Percentiles rank a stretch among this genome's conserved stretches.
phyloP scores from a whole-genome alignment of 2,888 invertebrate species.

The Notocelia uddmanniana region DNA sequence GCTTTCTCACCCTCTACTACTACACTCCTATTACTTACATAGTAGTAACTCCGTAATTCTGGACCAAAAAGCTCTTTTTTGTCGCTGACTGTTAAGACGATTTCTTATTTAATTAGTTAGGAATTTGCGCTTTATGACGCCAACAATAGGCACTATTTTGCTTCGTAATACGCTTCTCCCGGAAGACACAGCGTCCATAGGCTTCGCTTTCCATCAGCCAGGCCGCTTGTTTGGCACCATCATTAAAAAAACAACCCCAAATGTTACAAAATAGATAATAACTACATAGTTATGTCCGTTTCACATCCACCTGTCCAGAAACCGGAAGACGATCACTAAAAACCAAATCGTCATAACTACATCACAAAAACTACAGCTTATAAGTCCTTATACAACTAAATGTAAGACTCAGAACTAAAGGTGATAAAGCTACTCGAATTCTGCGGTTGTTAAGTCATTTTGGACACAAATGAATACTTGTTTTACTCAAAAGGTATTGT shows the following conservation, averaged over 20 bases:
- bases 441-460: background rate
- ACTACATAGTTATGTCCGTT: constrained; percentile 5
- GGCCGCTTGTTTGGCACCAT: background rate
- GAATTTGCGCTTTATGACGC: too few relatives aligned
- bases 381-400: background rate
- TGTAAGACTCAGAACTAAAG: background rate
- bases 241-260: constrained; percentile 9
- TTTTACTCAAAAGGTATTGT: background rate
- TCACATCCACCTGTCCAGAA: constrained; percentile 10
- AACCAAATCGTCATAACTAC: constrained; percentile 1
- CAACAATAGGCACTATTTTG: too few relatives aligned
- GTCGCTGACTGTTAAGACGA: too few relatives aligned
- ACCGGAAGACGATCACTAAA: background rate
- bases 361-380: background rate
- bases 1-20: too few relatives aligned
- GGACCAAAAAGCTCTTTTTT: too few relatives aligned
- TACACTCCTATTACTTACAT: too few relatives aligned
- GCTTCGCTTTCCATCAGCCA: background rate
- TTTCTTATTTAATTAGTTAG: too few relatives aligned
- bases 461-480: background rate
- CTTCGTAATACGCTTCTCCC: too few relatives aligned
- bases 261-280: constrained; percentile 18
- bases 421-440: background rate
- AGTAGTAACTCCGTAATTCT: too few relatives aligned
- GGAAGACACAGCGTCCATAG: too few relatives aligned